A percentile compares a stretch with the other conserved stretches of the same genome.
phyloP scores from a whole-genome alignment of 2,888 invertebrate genomes.

The Chaetoderma sp. region DNA sequence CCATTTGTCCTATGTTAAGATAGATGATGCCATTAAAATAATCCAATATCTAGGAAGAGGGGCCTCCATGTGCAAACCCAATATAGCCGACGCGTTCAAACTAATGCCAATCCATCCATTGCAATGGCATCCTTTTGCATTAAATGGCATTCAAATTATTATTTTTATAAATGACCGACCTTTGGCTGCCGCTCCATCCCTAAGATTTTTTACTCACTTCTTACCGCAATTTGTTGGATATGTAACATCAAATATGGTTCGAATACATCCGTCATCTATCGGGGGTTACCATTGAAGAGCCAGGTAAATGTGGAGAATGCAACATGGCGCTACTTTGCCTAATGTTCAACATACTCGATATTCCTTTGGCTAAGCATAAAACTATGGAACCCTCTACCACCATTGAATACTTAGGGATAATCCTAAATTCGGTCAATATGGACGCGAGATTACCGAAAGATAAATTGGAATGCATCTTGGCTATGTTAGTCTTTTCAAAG shows the following conservation, averaged over 20 bases:
- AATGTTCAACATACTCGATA: slow-evolving; percentile 4
- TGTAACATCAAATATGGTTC: slow-evolving; percentile 3
- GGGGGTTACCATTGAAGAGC: slow-evolving; percentile 20
- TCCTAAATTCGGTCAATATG: slow-evolving; percentile 7
- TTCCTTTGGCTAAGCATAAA: slow-evolving; percentile 10
- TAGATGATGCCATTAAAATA: no score
- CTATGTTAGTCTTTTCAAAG: neutral
- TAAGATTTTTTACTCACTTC: slow-evolving; percentile 11
- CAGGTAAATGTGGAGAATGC: neutral
- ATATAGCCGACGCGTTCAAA: slow-evolving; percentile 36
- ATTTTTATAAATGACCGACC: slow-evolving; percentile 16
- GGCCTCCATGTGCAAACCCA: slow-evolving; percentile 26
- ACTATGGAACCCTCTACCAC: slow-evolving; percentile 7
- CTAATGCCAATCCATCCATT: slow-evolving; percentile 21
- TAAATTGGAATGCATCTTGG: slow-evolving; percentile 7
- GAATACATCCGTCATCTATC: slow-evolving; percentile 16
- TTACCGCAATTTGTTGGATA: slow-evolving; percentile 15
- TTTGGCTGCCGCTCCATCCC: slow-evolving; percentile 22
- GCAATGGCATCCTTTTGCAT: no score
- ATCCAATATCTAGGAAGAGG: slow-evolving; percentile 15
- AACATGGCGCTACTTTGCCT: neutral
- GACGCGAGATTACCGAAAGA: slow-evolving; percentile 14
- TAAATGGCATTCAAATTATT: slow-evolving; percentile 11
- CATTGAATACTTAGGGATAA: slow-evolving; percentile 21
- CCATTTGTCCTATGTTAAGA: no score